These are phyloP conservation scores for Callipepla californica DNA, from an alignment of 2,113 vertebrate species.

Conservation along the genomic window DNA sequence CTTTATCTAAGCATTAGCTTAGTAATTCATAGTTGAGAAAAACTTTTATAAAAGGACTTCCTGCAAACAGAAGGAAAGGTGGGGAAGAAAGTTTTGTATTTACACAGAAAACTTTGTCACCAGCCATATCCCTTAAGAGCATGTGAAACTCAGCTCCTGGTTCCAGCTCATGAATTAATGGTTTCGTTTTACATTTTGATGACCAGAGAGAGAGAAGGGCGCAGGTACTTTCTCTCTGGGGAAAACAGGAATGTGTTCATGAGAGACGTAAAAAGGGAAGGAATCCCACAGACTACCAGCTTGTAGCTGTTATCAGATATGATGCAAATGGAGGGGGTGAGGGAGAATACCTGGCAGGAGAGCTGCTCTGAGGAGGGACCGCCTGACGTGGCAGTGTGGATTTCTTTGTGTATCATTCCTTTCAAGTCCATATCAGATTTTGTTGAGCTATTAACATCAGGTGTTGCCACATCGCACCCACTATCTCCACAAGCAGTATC, in stretches of 20 bases:
- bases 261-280: background rate
- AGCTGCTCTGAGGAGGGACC: background rate
- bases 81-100: background rate
- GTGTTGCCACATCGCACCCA: background rate
- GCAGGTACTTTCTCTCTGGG: background rate
- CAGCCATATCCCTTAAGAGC: background rate
- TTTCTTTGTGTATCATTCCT: background rate
- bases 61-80: background rate
- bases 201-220: background rate
- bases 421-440: background rate
- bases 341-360: background rate
- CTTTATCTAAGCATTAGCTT: background rate
- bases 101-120: background rate
- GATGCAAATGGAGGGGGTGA: background rate
- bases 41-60: background rate
- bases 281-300: background rate
- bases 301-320: slow-evolving; percentile 13
- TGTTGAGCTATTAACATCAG: background rate
- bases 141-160: background rate
- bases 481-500: background rate
- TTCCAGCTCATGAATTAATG: background rate
- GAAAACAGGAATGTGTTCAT: slow-evolving; percentile 43
- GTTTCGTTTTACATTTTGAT: background rate
- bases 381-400: background rate
- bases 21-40: background rate